Base-by-base conservation (phyloP, 2,797 vertebrate species). In the Rachycentron canadum region DNA sequence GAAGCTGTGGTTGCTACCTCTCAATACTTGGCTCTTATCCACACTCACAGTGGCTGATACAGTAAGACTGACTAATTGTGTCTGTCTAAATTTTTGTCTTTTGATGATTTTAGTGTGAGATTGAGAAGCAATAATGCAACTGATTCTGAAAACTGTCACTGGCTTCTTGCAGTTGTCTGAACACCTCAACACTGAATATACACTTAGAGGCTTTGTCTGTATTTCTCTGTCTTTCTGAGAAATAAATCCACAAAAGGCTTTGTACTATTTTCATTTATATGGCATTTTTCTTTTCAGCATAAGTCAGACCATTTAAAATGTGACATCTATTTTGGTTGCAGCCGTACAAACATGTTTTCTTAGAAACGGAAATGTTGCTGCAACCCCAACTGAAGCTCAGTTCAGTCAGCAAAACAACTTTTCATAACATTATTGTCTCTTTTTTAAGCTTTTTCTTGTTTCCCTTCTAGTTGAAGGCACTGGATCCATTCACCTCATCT, bases 11-110 rank as follows among this genome's bases (percentile, higher is more conserved):
- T 69, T 67, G 71, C 73, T 50, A 30, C 45, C 82, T 82, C 85
- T 56, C 61, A 62, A 62, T 41, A 53, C 13, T 66, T 89, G 90
- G 89, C 84, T 73, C 19, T 28, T 3, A 13, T 79, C 87, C 91
- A 87, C 86, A 85, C 30, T 79, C 69, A 11, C 61, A 38, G 45
- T 43, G 72, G 41, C 60, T 68, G 65, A 32, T 57, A 17, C 47
- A 23, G 25, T 72, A 1, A 34, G 70, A 75, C 80, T 80, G 75
- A 16, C 55, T 82, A 53, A 2, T 52, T 68, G 66, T 58, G 49
- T 61, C 53, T 32, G 38, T 53, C 38, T 41, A 23, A 32, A 32
- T 56, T 50, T 60, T 43, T 52, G n/a, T 13, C 8, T 47, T 8
- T 47, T 36, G 28, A 23, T 49, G 19, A 26, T 61, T 49, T 53